These are phyloP conservation scores for Pseudoips prasinana DNA, from an alignment of 2,888 invertebrate species.

Conservation along the genomic window DNA sequence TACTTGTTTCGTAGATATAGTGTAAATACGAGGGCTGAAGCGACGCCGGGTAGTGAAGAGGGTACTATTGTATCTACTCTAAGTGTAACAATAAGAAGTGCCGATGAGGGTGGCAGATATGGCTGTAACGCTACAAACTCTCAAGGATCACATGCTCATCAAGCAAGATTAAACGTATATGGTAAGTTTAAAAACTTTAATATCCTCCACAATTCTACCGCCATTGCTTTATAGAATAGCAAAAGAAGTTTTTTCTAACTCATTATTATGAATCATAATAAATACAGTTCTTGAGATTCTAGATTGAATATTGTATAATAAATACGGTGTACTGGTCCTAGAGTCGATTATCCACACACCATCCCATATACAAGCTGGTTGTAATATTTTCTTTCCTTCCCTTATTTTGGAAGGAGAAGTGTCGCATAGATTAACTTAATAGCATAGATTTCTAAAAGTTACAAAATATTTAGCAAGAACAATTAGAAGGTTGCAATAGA, in stretches of 20 bases:
- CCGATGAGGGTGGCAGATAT: constrained; percentile 93
- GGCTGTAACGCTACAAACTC: constrained; percentile 90
- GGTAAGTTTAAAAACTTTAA: constrained; percentile 82
- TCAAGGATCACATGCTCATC: constrained; percentile 87
- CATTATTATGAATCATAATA: neutral
- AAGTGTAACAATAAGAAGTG: constrained; percentile 88
- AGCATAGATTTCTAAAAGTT: too few relatives aligned
- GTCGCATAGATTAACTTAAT: too few relatives aligned
- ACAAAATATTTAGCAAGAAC: too few relatives aligned
- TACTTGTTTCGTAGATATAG: constrained; percentile 57
- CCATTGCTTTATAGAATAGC: too few relatives aligned
- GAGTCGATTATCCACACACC: too few relatives aligned
- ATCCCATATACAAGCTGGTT: too few relatives aligned
- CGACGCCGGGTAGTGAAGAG: constrained; percentile 63
- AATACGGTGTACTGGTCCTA: too few relatives aligned
- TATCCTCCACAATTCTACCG: neutral
- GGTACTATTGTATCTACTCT: constrained; percentile 88
- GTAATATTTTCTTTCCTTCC: too few relatives aligned
- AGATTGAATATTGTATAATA: too few relatives aligned
- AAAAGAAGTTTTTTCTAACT: neutral
- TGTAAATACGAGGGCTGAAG: constrained; percentile 71
- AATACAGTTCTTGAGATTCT: too few relatives aligned
- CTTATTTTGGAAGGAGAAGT: too few relatives aligned
- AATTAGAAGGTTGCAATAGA: too few relatives aligned
- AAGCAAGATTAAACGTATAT: constrained; percentile 90